These are phyloP conservation scores for Eupleurogrammus muticus DNA, from an alignment of 2,797 vertebrate species.

Conservation along the genomic window DNA sequence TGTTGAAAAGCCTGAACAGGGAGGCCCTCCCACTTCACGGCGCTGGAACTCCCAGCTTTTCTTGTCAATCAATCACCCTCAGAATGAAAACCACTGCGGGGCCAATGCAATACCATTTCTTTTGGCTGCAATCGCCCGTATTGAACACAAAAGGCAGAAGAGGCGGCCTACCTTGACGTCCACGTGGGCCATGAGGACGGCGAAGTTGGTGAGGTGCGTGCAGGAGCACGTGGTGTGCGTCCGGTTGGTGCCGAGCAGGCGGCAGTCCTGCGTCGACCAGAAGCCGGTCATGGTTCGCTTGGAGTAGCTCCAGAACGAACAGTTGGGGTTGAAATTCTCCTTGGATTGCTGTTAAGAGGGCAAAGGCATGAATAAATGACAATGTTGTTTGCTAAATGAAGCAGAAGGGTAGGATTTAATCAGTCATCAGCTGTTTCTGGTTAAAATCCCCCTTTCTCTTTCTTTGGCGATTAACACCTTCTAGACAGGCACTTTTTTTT, in stretches of 20 bases:
- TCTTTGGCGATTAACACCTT: conserved; percentile 16
- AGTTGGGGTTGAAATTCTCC: conserved; percentile 99
- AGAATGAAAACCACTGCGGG: conserved; percentile 8
- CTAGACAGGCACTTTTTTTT: background rate
- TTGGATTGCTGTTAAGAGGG: conserved; percentile 88
- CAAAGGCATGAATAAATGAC: conserved; percentile 10
- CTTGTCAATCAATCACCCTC: conserved; percentile 7
- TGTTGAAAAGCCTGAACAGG: background rate
- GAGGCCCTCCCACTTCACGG: conserved; percentile 4
- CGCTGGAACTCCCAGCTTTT: conserved; percentile 10
- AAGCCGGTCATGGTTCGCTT: conserved; percentile 94
- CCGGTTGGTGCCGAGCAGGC: conserved; percentile 92
- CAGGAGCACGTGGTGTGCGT: conserved; percentile 97
- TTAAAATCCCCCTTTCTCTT: conserved; percentile 12
- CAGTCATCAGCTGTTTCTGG: conserved; percentile 1
- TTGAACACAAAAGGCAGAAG: background rate
- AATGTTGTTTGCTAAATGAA: background rate
- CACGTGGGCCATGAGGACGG: conserved; percentile 97
- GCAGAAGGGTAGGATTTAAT: conserved; percentile 20
- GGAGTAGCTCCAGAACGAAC: conserved; percentile 99
- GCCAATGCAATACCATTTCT: conserved; percentile 19
- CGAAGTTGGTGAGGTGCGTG: conserved; percentile 98
- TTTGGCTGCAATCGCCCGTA: background rate
- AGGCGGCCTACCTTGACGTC: conserved; percentile 91
- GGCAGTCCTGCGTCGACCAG: conserved; percentile 98